Base-by-base conservation (phyloP, 2,888 invertebrate genomes). In the Pandemis corylana region DNA sequence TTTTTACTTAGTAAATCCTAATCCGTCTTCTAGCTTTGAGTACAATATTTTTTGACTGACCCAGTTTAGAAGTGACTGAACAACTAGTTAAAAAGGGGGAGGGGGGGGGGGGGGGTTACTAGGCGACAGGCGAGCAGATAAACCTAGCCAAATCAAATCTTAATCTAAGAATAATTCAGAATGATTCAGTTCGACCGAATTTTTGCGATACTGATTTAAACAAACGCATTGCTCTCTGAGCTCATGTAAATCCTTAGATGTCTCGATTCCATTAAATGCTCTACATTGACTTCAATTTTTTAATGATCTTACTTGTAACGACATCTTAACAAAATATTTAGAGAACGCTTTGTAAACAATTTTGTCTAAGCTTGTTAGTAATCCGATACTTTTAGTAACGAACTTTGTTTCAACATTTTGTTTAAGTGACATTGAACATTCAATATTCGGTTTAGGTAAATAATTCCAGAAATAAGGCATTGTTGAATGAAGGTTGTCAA, bases 341-440 rank as follows among this genome's bases (percentile, higher is more conserved):
- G 28, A 59, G 28, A n/a, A n/a, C 12, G 7, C 28, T 59, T 28
- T 1, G 62, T 36, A 62, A 62, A 42, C 62, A 42, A 62, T n/a
- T 62, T 62, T n/a, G 36, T 42, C 41, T 62, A n/a, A 62, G 7
- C 42, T 62, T 62, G 41, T 62, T 42, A 62, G 62, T 62, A 62
- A 42, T 59, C 5, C 10, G 59, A 59, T 59, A 59, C 59, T 59
- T 59, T 15, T 28, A 59, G 28, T 28, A 59, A 28, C 56, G 28
- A 28, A 59, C 59, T 28, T 28, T 28, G 28, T 59, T 28, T 6
- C 59, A 12, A 59, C 28, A 59, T 28, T 59, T 59, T 59, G 12
- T 28, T 28, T 59, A 5, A 59, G 28, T 28, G 28, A 20, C 28
- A 59, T 59, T 28, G 59, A 59, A 59, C 59, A 28, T 59, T 28